Base-by-base conservation (phyloP, 2,888 invertebrate species). In the Tiliacea aurago region DNA sequence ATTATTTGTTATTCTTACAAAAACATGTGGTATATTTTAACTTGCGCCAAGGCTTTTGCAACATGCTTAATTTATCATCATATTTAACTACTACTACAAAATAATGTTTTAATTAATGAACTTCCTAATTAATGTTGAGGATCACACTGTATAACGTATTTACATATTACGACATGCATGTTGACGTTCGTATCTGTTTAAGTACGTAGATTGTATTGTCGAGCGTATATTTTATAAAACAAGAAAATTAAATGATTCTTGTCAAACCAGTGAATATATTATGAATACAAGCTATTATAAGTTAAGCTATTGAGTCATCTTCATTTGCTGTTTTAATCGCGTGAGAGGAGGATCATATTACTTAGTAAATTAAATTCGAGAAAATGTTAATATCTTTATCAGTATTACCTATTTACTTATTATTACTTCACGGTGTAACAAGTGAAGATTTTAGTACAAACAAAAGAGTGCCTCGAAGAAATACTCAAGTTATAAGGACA, bases 231-330 rank as follows among this genome's bases (percentile, higher is more conserved):
- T 75, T 77, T 53, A 65, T 51, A 69, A 74, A 79, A 80, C 80
- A 75, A 71, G 53, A 71, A 68, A 72, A 67, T 49, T 53, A 33
- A 65, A 76, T 51, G 43, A 89, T 88, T 91, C 93, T 93, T 87
- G 95, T 93, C 93, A 90, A 92, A 94, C 94, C 86, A 90, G 93
- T 94, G 88, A 88, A 90, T 91, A 90, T 86, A 91, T 90, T 91
- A 89, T 84, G 85, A 90, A 89, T 90, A 89, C 90, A 88, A 91
- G 88, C 76, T 76, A 76, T 90, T 88, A 89, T 85, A 83, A 84
- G 84, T 86, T 86, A 86, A 75, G 69, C 76, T 86, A 87, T 89
- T 92, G 91, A 93, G 84, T 93, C 92, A 91, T 92, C 89, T 90
- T 91, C 93, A 95, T 93, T 86, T 91, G 88, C 89, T 86, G 84